A percentile compares a stretch with the other conserved stretches of the same genome.
phyloP scores from a whole-genome alignment of 2,113 vertebrate genomes.

The Paradisaea rubra region DNA sequence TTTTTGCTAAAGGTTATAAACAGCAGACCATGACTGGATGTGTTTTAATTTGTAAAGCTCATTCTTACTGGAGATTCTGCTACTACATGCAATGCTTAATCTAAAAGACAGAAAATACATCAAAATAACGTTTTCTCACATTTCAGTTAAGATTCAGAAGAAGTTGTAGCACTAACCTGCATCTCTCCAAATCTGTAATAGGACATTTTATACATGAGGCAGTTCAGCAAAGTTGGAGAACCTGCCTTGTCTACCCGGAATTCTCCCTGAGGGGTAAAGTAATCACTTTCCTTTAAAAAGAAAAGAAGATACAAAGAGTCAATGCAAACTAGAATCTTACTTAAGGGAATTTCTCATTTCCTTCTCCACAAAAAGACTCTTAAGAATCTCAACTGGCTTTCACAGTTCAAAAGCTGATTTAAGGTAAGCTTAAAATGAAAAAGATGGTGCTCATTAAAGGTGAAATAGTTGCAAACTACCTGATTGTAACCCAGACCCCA shows the following conservation, averaged over 20 bases:
- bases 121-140: background rate
- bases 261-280: constrained; percentile 98
- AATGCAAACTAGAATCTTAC: background rate
- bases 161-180: constrained; percentile 82
- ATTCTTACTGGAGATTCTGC: background rate
- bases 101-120: background rate
- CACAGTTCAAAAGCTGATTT: background rate
- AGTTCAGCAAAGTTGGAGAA: constrained; percentile 95
- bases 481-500: background rate
- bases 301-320: background rate
- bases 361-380: background rate
- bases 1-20: background rate
- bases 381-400: background rate
- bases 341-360: background rate
- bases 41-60: background rate
- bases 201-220: constrained; percentile 99
- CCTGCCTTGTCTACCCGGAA: constrained; percentile 97
- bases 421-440: background rate
- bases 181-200: constrained; percentile 99
- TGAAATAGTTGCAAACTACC: background rate
- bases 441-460: background rate
- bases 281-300: constrained; percentile 89
- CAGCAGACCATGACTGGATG: background rate
- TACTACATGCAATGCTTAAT: background rate
- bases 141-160: background rate